These are phyloP conservation scores for Calephelis nemesis DNA, from an alignment of 1,140 invertebrate genomes.

Conservation along the genomic window DNA sequence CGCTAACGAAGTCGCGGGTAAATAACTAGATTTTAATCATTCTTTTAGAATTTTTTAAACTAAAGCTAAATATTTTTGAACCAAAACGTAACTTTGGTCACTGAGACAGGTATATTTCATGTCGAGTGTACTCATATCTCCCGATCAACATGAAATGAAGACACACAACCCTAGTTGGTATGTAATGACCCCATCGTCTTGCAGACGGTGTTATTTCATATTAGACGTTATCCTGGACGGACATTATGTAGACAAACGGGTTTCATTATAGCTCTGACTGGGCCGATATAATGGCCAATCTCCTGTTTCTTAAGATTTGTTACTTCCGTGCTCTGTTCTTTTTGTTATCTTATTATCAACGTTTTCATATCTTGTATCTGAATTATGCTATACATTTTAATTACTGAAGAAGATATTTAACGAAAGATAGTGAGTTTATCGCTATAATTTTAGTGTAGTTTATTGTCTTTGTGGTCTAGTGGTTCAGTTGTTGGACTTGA, in stretches of 20 bases:
- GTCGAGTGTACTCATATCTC: conserved; percentile 40
- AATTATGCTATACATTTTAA: too few species aligned
- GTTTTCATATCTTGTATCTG: not conserved
- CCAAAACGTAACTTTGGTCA: too few species aligned
- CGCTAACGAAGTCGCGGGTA: too few species aligned
- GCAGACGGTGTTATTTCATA: conserved; percentile 61
- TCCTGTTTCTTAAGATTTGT: conserved; percentile 22
- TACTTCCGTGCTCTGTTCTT: conserved; percentile 14
- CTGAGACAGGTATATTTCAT: not conserved
- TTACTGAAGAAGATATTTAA: too few species aligned
- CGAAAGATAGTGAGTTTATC: too few species aligned
- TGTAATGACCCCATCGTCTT: conserved; percentile 50
- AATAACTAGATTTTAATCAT: too few species aligned
- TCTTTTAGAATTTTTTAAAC: too few species aligned
- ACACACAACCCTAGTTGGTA: conserved; percentile 38
- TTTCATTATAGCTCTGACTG: conserved; percentile 51
- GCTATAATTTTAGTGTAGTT: too few species aligned
- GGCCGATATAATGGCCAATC: conserved; percentile 28
- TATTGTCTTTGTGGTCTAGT: too few species aligned
- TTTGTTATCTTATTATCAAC: conserved; percentile 3
- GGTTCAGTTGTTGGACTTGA: too few species aligned
- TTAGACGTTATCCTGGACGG: conserved; percentile 58
- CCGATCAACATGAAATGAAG: conserved; percentile 56
- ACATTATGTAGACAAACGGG: conserved; percentile 64
- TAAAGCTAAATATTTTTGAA: too few species aligned